Base-by-base conservation (phyloP, 1,140 invertebrate species). In the Dendrolimus punctatus region DNA sequence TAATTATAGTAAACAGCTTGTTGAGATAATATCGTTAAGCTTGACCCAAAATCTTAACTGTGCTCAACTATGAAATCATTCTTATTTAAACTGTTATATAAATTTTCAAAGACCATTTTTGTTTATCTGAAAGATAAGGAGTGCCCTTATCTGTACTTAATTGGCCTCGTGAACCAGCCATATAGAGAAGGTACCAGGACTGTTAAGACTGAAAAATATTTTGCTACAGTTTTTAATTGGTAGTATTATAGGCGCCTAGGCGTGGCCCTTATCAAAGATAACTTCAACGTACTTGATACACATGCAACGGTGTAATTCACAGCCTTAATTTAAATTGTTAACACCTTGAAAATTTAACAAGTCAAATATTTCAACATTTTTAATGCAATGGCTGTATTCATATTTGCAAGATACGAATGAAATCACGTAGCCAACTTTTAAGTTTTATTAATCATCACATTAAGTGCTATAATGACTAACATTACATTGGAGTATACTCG, bases 101-200 rank as follows among this genome's bases (percentile, higher is more conserved):
- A 51, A 39, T 41, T 51, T 45, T 45, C 23, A 45, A 45, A 39
- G 50, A 51, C 8, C 50, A 51, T 44, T 49, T 23, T 23, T 23
- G 36, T 57, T 72, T 69, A 66, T 69, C 62, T 64, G n/a, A 7
- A 39, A 39, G 64, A 69, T 66, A 69, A 57, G 40, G 10, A 46
- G 48, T 43, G 63, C 64, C 63, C 64, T 69, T 72, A 72, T 70
- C 67, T 65, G 48, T 53, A 59, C 49, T 60, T 66, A 72, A 72
- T 72, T 72, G 55, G 62, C 59, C 51, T 41, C 53, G 51, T 2
- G 49, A 51, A 48, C 23, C 23, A 23, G 23, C 23, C 3, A 23
- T 23, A 3, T 23, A 23, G 1, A 23, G 23, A 23, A 23, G 23
- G 23, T 23, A 23, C 23, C 23, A 23, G 23, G 23, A 23, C 1